These are phyloP conservation scores for Brevimyrus niger DNA, from an alignment of 2,113 vertebrate genomes.

Conservation along the genomic window DNA sequence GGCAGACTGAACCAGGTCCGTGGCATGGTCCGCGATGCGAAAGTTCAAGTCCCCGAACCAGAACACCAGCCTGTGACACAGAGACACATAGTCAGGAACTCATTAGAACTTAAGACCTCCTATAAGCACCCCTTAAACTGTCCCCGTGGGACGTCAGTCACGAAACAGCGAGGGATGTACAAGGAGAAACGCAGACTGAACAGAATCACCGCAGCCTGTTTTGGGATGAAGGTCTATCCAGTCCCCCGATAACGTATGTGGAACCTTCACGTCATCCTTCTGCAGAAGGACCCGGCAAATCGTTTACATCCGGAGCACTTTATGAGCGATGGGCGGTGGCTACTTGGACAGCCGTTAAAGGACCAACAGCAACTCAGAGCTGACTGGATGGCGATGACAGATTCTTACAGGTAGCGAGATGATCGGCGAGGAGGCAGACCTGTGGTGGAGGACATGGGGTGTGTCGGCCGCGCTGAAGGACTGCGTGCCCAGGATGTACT, in stretches of 20 bases:
- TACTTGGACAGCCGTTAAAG: background rate
- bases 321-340: background rate
- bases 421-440: constrained; percentile 57
- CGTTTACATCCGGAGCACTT: background rate
- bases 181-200: background rate
- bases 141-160: background rate
- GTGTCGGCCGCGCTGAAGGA: constrained; percentile 60
- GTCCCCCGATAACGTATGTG: background rate
- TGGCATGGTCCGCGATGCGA: constrained; percentile 82
- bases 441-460: constrained; percentile 71
- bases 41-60: constrained; percentile 97
- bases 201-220: background rate
- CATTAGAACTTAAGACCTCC: background rate
- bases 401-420: background rate
- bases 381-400: background rate
- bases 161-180: background rate
- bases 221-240: background rate
- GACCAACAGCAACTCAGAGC: background rate
- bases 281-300: background rate
- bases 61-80: constrained; percentile 69
- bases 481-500: constrained; percentile 78
- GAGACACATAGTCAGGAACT: background rate
- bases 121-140: background rate
- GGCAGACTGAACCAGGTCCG: constrained; percentile 79
- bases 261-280: background rate